Evolutionary conservation across 2,888 invertebrate species (phyloP).

Genomic region (Odontocerum albicorne): DNA sequence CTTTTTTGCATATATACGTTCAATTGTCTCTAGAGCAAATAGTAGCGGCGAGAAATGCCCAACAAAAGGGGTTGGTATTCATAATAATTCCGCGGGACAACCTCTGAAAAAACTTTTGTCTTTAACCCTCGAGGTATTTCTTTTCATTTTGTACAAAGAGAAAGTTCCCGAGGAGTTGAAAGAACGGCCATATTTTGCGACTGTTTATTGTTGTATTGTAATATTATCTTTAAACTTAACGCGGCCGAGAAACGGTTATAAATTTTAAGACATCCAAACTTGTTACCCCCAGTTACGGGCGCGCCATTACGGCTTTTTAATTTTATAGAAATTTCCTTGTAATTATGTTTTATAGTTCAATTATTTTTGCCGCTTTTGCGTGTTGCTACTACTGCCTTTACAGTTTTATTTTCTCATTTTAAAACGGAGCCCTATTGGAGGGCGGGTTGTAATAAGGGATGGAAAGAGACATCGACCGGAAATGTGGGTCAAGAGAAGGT

Average conservation of each 20-base stretch:
- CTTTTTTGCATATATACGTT: too few species aligned
- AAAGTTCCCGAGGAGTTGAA: conserved; percentile 1
- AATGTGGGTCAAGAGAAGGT: too few species aligned
- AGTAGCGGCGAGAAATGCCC: too few species aligned
- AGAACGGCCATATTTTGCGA: conserved; percentile 17
- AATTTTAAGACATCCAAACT: conserved; percentile 16
- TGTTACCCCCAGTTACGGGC: conserved; percentile 1
- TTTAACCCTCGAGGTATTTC: neutral
- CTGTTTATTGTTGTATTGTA: conserved; percentile 26
- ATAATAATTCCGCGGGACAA: too few species aligned
- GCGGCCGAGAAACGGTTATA: conserved; percentile 1
- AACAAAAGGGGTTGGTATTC: too few species aligned
- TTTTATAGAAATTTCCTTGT: neutral
- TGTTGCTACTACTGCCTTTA: too few species aligned
- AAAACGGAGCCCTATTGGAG: too few species aligned
- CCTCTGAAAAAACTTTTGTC: conserved; percentile 18
- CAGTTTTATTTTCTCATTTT: neutral
- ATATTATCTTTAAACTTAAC: conserved; percentile 18
- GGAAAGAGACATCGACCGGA: too few species aligned
- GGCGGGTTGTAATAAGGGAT: too few species aligned
- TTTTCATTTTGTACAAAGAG: neutral
- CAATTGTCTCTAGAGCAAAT: too few species aligned
- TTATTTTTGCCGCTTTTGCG: conserved; percentile 4
- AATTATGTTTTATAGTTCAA: conserved; percentile 8
- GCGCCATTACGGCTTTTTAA: conserved; percentile 13